Percentiles rank a stretch among this genome's conserved stretches.
Conservation (phyloP, 1,140 invertebrate species). For the Monochamus saltuarius region DNA sequence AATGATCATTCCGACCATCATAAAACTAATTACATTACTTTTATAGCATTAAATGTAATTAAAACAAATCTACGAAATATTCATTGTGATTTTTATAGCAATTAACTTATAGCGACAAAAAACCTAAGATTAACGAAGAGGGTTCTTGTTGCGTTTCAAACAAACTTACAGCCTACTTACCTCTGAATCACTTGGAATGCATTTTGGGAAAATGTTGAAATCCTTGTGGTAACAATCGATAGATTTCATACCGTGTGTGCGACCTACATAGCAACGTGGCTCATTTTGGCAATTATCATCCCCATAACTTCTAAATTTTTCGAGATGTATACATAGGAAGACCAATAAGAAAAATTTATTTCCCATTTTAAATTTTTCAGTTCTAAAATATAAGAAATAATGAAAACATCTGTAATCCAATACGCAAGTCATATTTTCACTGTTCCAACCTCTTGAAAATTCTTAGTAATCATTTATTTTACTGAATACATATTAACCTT, state of each 20-base stretch:
- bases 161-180: too few relatives aligned
- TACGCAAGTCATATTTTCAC: too few relatives aligned
- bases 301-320: too few relatives aligned
- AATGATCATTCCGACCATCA: not conserved
- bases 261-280: conserved; percentile 28
- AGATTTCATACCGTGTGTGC: conserved; percentile 33
- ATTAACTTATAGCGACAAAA: not conserved
- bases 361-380: too few relatives aligned
- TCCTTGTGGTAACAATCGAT: conserved; percentile 38
- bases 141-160: not conserved
- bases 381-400: too few relatives aligned
- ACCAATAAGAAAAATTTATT: too few relatives aligned
- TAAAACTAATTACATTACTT: not conserved
- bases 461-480: too few relatives aligned
- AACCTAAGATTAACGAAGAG: not conserved
- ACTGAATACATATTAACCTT: too few relatives aligned
- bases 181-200: conserved; percentile 34
- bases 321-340: too few relatives aligned
- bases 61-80: not conserved
- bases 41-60: not conserved
- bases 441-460: too few relatives aligned
- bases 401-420: too few relatives aligned
- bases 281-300: conserved; percentile 27
- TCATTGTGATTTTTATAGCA: not conserved
- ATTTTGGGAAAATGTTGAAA: conserved; percentile 38